Conservation (phyloP, 2,113 vertebrate genomes). For the Fregetta grallaria region DNA sequence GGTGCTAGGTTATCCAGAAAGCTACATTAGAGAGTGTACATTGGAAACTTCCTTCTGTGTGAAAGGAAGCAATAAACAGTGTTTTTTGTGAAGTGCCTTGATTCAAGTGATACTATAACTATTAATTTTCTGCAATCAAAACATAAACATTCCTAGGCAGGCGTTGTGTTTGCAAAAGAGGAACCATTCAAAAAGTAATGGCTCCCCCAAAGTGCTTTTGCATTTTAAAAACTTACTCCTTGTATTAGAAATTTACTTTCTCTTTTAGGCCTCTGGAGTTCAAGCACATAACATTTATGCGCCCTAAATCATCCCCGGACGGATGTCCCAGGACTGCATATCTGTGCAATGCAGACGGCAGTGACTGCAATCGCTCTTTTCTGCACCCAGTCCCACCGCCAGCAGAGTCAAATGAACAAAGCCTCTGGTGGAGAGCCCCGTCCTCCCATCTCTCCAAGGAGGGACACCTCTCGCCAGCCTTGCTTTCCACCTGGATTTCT, state of each 20-base stretch:
- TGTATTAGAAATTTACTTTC: background rate
- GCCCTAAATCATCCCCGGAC: rapidly evolving
- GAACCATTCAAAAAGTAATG: background rate
- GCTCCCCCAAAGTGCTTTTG: background rate
- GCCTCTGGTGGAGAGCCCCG: background rate
- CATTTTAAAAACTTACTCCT: background rate
- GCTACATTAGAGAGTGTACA: background rate
- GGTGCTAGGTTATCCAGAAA: background rate
- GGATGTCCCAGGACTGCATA: rapidly evolving
- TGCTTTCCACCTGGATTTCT: background rate
- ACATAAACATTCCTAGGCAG: background rate
- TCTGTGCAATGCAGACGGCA: background rate
- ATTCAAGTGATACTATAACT: background rate
- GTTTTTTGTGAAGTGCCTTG: background rate
- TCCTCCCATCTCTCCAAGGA: background rate
- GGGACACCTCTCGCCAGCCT: background rate
- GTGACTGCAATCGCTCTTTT: background rate
- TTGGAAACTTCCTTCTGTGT: no score
- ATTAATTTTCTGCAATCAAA: background rate
- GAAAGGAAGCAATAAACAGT: background rate
- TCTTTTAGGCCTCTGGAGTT: background rate
- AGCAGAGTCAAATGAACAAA: background rate
- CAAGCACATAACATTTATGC: background rate
- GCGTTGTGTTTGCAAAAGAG: background rate
- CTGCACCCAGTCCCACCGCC: background rate